Percentiles rank a stretch among this genome's conserved stretches.
These are phyloP conservation scores for Lophura nycthemera DNA, from an alignment of 2,113 vertebrate species.

Conservation along the genomic window DNA sequence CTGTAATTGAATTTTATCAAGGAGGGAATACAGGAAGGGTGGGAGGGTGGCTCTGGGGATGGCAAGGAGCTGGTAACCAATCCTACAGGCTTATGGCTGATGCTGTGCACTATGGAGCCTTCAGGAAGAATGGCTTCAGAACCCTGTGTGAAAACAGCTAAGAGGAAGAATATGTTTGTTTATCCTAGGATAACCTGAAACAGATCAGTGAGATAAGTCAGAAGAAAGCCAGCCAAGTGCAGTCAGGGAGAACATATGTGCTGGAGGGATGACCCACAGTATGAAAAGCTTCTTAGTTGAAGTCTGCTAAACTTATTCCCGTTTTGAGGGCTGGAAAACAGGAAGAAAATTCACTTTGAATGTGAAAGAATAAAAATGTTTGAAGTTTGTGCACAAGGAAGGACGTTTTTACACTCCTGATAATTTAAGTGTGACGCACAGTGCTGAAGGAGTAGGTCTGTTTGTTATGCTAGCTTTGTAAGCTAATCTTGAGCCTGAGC, in stretches of 20 bases:
- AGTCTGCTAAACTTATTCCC: neutral
- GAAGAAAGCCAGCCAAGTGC: neutral
- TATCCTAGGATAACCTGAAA: neutral
- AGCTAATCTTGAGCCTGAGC: neutral
- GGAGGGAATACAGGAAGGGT: neutral
- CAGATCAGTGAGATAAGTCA: neutral
- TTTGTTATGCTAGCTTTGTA: neutral
- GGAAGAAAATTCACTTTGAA: neutral
- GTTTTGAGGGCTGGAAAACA: neutral
- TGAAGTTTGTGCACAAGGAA: neutral
- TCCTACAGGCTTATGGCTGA: neutral
- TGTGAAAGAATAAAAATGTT: neutral
- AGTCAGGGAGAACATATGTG: neutral
- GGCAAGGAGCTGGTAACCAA: neutral
- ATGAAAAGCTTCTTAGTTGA: neutral
- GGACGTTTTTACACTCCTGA: rapidly evolving
- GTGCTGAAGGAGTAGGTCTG: neutral
- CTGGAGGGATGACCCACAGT: neutral
- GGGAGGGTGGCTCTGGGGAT: neutral
- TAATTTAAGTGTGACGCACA: neutral
- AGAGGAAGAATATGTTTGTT: neutral
- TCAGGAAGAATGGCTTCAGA: neutral
- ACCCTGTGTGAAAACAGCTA: neutral
- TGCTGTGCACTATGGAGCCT: neutral
- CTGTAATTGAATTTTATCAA: neutral